Conservation (phyloP, 2,888 invertebrate species). For the Trisateles emortualis region DNA sequence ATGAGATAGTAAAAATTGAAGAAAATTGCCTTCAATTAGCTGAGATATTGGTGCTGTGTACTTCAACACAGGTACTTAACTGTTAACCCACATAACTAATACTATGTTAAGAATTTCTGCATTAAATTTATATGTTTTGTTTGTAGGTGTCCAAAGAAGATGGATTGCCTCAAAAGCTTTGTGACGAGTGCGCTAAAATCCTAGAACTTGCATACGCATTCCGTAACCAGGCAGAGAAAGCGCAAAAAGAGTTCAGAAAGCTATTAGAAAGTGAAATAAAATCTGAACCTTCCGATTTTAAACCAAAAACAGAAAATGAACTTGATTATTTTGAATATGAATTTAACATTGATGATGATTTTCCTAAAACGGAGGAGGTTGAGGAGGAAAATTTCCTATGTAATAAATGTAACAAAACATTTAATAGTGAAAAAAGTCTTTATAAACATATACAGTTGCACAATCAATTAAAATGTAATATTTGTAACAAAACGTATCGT, state of each 20-base stretch:
- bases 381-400: constrained; percentile 61
- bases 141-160: constrained; percentile 78
- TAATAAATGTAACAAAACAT: constrained; percentile 78
- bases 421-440: constrained; percentile 75
- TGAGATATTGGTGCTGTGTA: constrained; percentile 67
- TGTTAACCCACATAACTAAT: neutral
- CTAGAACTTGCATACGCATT: constrained; percentile 80
- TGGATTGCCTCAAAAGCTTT: constrained; percentile 88
- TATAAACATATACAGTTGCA: constrained; percentile 80
- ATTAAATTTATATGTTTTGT: neutral
- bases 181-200: constrained; percentile 82
- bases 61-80: constrained; percentile 63
- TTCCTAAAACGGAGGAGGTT: constrained; percentile 38
- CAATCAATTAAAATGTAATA: constrained; percentile 52
- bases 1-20: constrained; percentile 63
- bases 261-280: constrained; percentile 56
- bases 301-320: constrained; percentile 56
- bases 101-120: neutral
- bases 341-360: constrained; percentile 42
- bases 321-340: constrained; percentile 41
- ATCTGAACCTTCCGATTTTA: constrained; percentile 45
- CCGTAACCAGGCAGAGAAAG: constrained; percentile 64
- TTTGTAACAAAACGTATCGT: constrained; percentile 66
- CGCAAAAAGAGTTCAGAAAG: constrained; percentile 66
- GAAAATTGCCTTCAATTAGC: constrained; percentile 63